Base-by-base conservation (phyloP, 30 jellyfish, hydroid and myxozoan genomes). In the Aurelia aurita region DNA sequence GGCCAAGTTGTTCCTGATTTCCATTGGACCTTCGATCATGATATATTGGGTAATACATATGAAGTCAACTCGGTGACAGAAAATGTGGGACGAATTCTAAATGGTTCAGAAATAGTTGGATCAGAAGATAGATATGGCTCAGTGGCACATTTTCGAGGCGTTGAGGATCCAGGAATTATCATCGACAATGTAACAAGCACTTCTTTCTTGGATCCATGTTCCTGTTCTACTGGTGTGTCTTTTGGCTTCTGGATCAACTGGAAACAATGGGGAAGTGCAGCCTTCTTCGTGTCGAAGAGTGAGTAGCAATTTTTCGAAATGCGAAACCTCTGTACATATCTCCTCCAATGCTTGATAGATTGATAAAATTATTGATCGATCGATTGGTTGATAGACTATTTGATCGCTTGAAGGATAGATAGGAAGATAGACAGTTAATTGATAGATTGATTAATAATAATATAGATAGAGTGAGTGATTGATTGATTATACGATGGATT, bases 11-110 rank as follows among this genome's bases (percentile, higher is more conserved):
- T 20, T 20, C 82, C 90, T 27, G 90, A 79, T 28, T 47, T 60
- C 19, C 90, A 79, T n/a, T 79, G 90, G 90, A 47, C 90, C 28
- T 79, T 79, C 57, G 90, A 79, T 47, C 27, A 47, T 59, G 22
- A 46, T 53, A 72, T 63, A 18, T 62, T 22, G 45, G 31, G 22
- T 0, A 25, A 47, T 11, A 79, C 74, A 63, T 79, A 63, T 72
- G 79, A 53, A 26, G 74, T 53, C 16, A 65, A 46, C 8, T 60
- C 90, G 16, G 90, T 35, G 29, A 66, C 72, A 31, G 82, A 79
- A 25, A 79, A 79, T 64, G 70, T 53, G 10, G 90, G 76, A 65
- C n/a, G 35, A 47, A 18, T 79, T 8, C 44, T 28, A 58, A 64
- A 65, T 46, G 90, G 82, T 3, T 63, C 81, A 21, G 18, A 23